phyloP scores from a whole-genome alignment of 1,140 invertebrate species.

The Aphaenogaster ashmeadi region DNA sequence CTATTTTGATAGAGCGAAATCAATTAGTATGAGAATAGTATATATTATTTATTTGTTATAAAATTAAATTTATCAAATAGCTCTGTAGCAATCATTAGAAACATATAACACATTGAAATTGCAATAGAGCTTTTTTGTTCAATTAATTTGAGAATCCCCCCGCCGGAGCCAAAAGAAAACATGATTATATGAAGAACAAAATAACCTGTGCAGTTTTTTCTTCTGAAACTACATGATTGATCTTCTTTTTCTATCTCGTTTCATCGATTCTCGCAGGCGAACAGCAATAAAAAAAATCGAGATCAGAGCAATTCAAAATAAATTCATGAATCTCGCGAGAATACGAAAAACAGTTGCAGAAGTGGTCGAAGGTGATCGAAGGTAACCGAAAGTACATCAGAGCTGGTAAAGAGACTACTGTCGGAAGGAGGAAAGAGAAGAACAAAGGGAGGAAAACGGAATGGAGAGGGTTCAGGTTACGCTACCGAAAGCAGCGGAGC shows the following conservation, averaged over 20 bases:
- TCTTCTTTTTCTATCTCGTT: not conserved
- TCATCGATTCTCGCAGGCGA: conserved; percentile 70
- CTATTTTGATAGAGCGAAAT: not conserved
- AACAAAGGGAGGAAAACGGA: not conserved
- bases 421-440: not conserved
- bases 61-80: not conserved
- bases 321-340: conserved; percentile 71
- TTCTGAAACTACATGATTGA: not conserved
- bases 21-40: not conserved
- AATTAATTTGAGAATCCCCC: not conserved
- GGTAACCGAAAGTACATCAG: conserved; percentile 34
- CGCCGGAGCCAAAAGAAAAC: not conserved
- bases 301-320: conserved; percentile 51
- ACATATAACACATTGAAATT: not conserved
- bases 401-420: conserved; percentile 11
- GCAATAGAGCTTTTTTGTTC: not conserved
- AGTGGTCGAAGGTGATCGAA: conserved; percentile 61
- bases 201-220: not conserved
- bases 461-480: conserved; percentile 34
- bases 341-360: conserved; percentile 66
- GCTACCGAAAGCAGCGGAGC: conserved; percentile 56
- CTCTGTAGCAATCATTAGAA: not conserved
- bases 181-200: not conserved
- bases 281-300: conserved; percentile 73
- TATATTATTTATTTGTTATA: not conserved